Evolutionary conservation across 2,113 vertebrate genomes (phyloP).

Genomic region (Saccopteryx leptura): DNA sequence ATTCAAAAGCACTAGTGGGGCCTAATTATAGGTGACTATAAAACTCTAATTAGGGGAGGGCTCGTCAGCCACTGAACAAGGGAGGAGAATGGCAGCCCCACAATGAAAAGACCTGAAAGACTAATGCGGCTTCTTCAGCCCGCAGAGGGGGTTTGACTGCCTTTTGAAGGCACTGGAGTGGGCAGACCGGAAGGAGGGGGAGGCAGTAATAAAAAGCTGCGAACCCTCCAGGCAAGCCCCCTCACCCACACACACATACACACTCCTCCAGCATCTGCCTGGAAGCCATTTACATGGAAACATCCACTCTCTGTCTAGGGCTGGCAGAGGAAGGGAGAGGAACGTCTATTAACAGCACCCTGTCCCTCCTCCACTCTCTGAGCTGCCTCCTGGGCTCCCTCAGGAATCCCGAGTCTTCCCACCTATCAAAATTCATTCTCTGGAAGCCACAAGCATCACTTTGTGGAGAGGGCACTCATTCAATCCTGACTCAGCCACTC

Average conservation of each 20-base stretch:
- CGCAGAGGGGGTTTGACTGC: slow-evolving; percentile 77
- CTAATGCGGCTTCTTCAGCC: slow-evolving; percentile 22
- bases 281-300: not conserved
- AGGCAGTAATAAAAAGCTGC: not conserved
- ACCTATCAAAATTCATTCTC: not conserved
- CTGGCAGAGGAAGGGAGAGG: not conserved
- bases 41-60: slow-evolving; percentile 84
- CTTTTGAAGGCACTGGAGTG: slow-evolving; percentile 35
- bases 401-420: not conserved
- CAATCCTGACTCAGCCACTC: not conserved
- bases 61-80: slow-evolving; percentile 82
- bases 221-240: not conserved
- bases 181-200: not conserved
- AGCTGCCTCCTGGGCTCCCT: not conserved
- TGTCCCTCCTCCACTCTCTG: not conserved
- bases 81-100: slow-evolving; percentile 72
- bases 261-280: not conserved
- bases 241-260: too few relatives aligned
- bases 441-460: not conserved
- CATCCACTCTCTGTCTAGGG: not conserved
- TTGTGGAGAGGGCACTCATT: not conserved
- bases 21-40: slow-evolving; percentile 87
- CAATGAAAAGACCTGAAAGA: slow-evolving; percentile 82
- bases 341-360: not conserved
- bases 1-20: slow-evolving; percentile 87